Evolutionary conservation across 2,888 invertebrate genomes (phyloP).

Genomic region (Adelphocoris suturalis): DNA sequence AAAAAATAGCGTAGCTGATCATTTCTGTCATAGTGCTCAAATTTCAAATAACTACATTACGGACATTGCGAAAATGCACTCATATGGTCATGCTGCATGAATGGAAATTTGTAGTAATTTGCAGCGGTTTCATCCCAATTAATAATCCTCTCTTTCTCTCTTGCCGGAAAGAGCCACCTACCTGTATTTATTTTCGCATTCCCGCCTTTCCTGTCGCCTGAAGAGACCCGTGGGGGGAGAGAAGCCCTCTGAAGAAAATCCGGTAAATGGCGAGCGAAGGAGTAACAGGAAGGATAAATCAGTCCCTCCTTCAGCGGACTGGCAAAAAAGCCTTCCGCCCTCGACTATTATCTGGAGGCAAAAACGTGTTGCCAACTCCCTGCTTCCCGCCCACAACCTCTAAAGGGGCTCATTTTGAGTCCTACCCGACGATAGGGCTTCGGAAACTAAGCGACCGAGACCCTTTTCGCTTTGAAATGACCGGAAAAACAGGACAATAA

Average conservation of each 20-base stretch:
- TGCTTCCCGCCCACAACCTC: neutral
- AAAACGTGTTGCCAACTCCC: slow-evolving; percentile 55
- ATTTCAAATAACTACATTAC: too few species aligned
- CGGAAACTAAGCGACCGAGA: neutral
- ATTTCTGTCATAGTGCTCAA: too few species aligned
- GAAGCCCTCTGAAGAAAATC: neutral
- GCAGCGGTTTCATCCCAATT: too few species aligned
- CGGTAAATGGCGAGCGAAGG: neutral
- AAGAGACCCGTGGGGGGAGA: neutral
- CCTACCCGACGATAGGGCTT: neutral
- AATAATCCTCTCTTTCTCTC: too few species aligned
- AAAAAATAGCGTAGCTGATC: too few species aligned
- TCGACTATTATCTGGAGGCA: slow-evolving; percentile 60
- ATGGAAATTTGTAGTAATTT: too few species aligned
- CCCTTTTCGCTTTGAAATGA: slow-evolving; percentile 6
- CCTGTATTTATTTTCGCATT: neutral
- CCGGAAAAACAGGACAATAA: slow-evolving; percentile 44
- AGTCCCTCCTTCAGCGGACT: neutral
- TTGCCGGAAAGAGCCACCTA: neutral
- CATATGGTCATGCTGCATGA: too few species aligned
- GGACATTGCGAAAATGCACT: too few species aligned
- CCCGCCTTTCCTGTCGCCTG: neutral
- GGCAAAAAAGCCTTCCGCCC: neutral
- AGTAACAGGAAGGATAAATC: neutral
- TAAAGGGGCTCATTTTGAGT: slow-evolving; percentile 30